Evolutionary conservation across 2,888 invertebrate genomes (phyloP).

Genomic region (Carcina quercana): DNA sequence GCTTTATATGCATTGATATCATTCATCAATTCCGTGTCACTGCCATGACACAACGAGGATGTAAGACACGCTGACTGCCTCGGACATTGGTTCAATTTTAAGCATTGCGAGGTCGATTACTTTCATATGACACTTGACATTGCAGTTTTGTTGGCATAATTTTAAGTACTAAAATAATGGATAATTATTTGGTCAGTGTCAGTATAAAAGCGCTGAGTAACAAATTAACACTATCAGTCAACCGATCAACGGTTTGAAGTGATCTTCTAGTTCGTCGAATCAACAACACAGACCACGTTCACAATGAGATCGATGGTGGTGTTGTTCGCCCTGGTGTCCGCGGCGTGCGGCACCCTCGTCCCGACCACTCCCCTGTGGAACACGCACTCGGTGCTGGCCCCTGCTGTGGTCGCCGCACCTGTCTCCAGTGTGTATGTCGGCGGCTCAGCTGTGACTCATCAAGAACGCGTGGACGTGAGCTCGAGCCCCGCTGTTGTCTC

Average conservation of each 20-base stretch:
- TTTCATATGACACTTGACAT: conserved; percentile 63
- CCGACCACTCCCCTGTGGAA: conserved; percentile 15
- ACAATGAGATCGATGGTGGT: conserved; percentile 72
- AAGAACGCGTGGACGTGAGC: conserved; percentile 53
- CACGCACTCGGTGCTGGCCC: conserved; percentile 16
- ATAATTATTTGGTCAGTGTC: conserved; percentile 36
- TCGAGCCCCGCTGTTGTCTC: conserved; percentile 34
- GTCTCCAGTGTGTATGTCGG: conserved; percentile 37
- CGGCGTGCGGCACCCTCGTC: conserved; percentile 71
- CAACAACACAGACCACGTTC: conserved; percentile 42
- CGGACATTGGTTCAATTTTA: conserved; percentile 32
- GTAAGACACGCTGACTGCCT: neutral
- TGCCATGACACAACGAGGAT: no score
- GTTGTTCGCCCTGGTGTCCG: conserved; percentile 76
- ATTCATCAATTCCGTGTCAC: no score
- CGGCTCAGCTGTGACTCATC: conserved; percentile 59
- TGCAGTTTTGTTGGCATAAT: conserved; percentile 37
- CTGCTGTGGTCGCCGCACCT: conserved; percentile 24
- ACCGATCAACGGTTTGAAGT: conserved; percentile 48
- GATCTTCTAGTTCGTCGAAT: conserved; percentile 46
- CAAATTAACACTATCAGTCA: conserved; percentile 46
- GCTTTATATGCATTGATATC: no score
- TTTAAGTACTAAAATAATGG: conserved; percentile 33
- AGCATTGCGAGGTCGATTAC: conserved; percentile 51
- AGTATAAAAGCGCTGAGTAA: conserved; percentile 48